phyloP scores from a whole-genome alignment of 1,140 invertebrate genomes.

The Ctenoplectra terminalis region DNA sequence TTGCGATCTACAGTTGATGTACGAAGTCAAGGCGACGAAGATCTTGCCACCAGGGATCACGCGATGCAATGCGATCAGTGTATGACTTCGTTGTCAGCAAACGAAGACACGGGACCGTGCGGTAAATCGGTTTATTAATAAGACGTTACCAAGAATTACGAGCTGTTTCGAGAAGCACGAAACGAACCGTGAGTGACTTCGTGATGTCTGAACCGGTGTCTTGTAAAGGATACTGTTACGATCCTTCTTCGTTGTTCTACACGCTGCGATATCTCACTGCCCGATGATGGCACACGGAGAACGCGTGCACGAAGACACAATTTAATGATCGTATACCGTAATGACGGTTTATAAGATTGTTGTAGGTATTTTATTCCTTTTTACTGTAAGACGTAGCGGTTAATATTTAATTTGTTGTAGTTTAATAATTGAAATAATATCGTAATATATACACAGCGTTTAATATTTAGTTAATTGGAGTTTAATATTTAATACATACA shows the following conservation, averaged over 20 bases:
- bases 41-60: not conserved
- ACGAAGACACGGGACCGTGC: slow-evolving; percentile 34
- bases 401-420: no score
- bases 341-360: not conserved
- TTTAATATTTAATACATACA: no score
- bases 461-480: no score
- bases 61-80: slow-evolving; percentile 29
- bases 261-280: not conserved
- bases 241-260: slow-evolving; percentile 45
- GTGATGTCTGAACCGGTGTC: slow-evolving; percentile 15
- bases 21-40: slow-evolving; percentile 44
- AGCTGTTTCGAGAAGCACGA: not conserved
- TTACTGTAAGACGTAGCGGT: no score
- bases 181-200: not conserved
- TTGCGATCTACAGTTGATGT: slow-evolving; percentile 32
- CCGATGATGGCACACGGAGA: not conserved
- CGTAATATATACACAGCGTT: no score
- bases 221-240: slow-evolving; percentile 28
- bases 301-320: not conserved
- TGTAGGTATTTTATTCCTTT: not conserved
- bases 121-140: slow-evolving; percentile 62
- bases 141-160: slow-evolving; percentile 54
- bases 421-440: no score
- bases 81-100: slow-evolving; percentile 36
- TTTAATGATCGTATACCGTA: not conserved